Conservation (phyloP, 2,113 vertebrate genomes). For the Oryzias javanicus region DNA sequence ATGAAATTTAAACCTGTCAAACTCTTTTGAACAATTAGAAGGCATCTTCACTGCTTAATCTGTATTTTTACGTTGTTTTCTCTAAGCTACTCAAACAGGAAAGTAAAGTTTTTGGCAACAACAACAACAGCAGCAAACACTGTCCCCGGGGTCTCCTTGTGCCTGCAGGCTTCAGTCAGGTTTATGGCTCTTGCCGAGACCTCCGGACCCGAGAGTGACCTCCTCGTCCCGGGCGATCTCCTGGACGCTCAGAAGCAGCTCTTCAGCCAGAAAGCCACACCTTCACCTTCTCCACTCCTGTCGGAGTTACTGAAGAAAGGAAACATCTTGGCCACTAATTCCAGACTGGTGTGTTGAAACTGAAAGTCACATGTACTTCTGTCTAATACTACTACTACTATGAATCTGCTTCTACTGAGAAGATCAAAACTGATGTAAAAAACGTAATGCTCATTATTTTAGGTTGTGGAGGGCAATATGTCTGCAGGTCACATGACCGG, state of each 20-base stretch:
- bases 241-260: slow-evolving; percentile 93
- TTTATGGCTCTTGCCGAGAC: slow-evolving; percentile 82
- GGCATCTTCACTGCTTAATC: too few relatives aligned
- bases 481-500: slow-evolving; percentile 73
- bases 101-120: not conserved
- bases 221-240: slow-evolving; percentile 84
- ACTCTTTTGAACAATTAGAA: too few relatives aligned
- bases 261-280: slow-evolving; percentile 90
- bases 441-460: slow-evolving; percentile 1
- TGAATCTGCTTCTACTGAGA: too few relatives aligned
- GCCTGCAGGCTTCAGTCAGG: slow-evolving; percentile 76
- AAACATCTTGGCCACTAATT: slow-evolving; percentile 91
- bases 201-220: slow-evolving; percentile 82
- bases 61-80: too few relatives aligned
- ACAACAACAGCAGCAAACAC: not conserved
- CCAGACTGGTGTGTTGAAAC: slow-evolving; percentile 85
- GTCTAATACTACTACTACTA: too few relatives aligned
- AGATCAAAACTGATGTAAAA: too few relatives aligned
- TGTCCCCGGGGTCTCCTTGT: not conserved
- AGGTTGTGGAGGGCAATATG: slow-evolving; percentile 86
- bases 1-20: too few relatives aligned
- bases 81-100: not conserved
- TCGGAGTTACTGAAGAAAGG: slow-evolving; percentile 98
- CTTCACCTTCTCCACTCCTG: slow-evolving; percentile 93
- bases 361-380: not conserved